Evolutionary conservation across 64 coral and sea anemone genomes (phyloP), one percentile per base, ranked within the genome.

Genomic region (Astreopora myriophthalma): DNA sequence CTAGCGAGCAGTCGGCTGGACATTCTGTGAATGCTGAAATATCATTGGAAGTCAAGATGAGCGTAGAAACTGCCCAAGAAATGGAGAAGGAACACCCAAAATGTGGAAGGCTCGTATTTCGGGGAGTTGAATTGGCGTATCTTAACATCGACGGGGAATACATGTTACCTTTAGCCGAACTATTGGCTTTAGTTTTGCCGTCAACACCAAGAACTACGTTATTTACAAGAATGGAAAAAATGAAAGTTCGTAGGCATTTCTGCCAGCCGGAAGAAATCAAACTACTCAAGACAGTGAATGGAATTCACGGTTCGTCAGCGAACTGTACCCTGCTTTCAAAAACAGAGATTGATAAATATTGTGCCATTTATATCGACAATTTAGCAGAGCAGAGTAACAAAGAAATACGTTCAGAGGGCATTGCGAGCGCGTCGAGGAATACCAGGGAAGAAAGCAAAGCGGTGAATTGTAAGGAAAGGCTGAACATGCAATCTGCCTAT

Each of bases 151-250:
- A 93, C 48, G 73, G 88, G 74, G 95, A 97, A 91, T 89, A 86
- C 74, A 94, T 97, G 95, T 90, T 97, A 28, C 92, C 95, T 25
- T 91, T 97, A 80, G 95, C 95, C 30, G 91, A 97, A 24, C 73
- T 97, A 19, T 79, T 97, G 65, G 92, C 95, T 25, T 86, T 87
- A 48, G 80, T 97, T 58, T 81, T 97, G 70, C 86, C 78, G 34
- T 77, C 89, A 82, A 97, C 95, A 71, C 89, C 95, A 31, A 73
- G 95, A 67, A 97, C 95, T 65, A 97, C 95, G 35, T 64, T 97
- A 62, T 97, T 97, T 92, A 97, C 95, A 4, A 97, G 95, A 71
- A 97, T 97, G 95, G 95, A 97, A 94, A 97, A 97, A 63, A 97
- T 97, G 67, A 77, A 80, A 49, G 90, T 92, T 97, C 95, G 95